Evolutionary conservation across 2,888 invertebrate genomes (phyloP).

Genomic region (Pristionchus mayeri): DNA sequence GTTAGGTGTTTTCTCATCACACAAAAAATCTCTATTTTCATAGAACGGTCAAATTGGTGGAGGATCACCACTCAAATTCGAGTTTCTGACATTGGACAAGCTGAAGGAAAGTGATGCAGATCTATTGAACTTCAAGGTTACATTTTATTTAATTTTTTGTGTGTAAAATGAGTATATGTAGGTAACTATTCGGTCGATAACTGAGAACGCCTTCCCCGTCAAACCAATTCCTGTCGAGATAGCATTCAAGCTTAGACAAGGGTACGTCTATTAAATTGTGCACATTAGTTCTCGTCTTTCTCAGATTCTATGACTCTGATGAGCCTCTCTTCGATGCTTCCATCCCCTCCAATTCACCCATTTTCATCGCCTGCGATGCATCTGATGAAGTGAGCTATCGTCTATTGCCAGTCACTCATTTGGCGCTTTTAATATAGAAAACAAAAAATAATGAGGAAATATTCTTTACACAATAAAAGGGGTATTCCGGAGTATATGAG

Average conservation of each 20-base stretch:
- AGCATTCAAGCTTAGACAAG: not conserved
- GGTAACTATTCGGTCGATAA: slow-evolving; percentile 3
- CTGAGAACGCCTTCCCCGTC: slow-evolving; percentile 35
- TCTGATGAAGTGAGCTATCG: slow-evolving; percentile 19
- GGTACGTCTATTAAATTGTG: not conserved
- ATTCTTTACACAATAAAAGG: too few relatives aligned
- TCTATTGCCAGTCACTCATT: too few relatives aligned
- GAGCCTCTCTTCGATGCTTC: not conserved
- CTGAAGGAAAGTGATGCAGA: slow-evolving; percentile 8
- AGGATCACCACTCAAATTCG: slow-evolving; percentile 41
- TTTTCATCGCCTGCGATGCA: slow-evolving; percentile 23
- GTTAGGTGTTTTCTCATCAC: not conserved
- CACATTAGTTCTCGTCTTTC: not conserved
- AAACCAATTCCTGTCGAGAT: slow-evolving; percentile 26
- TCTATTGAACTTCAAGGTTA: slow-evolving; percentile 17
- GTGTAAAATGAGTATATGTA: not conserved
- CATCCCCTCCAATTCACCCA: not conserved
- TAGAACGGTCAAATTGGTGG: slow-evolving; percentile 2
- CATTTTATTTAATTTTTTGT: not conserved
- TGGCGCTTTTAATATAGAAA: too few relatives aligned
- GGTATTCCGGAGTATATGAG: too few relatives aligned
- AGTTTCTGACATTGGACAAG: slow-evolving; percentile 29
- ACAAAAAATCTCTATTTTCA: not conserved
- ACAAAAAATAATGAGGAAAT: too few relatives aligned
- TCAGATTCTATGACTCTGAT: not conserved